Percentiles rank a stretch among this genome's conserved stretches.
Evolutionary conservation across 2,113 vertebrate genomes (phyloP).

Genomic region (Pipa parva): DNA sequence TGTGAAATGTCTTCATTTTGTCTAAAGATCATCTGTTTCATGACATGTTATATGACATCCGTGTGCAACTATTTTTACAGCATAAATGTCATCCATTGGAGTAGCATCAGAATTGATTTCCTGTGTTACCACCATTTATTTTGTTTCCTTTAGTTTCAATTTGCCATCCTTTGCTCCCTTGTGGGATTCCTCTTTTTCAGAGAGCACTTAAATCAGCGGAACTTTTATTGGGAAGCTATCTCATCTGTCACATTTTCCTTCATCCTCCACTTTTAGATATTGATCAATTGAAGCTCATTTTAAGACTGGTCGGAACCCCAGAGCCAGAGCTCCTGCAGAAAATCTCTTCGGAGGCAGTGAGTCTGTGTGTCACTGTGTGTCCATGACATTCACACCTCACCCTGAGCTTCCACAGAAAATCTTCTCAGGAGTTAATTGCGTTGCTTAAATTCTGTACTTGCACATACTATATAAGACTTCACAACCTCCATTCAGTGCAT

Average conservation of each 20-base stretch:
- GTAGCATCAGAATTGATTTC: too few species aligned
- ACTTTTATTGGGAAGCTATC: constrained; percentile 44
- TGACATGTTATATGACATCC: too few species aligned
- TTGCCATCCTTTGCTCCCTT: too few species aligned
- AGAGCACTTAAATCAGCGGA: too few species aligned
- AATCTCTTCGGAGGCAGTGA: constrained; percentile 97
- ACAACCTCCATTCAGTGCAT: not conserved
- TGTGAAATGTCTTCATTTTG: too few species aligned
- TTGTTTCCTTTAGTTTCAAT: too few species aligned
- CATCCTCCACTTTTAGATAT: constrained; percentile 93
- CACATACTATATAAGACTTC: not conserved
- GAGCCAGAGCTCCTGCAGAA: constrained; percentile 95
- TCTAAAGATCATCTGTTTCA: too few species aligned
- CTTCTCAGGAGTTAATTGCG: not conserved
- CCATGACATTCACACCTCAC: constrained; percentile 16
- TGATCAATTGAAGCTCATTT: constrained; percentile 98
- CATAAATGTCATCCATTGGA: too few species aligned
- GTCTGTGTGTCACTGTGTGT: constrained; percentile 58
- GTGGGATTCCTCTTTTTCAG: too few species aligned
- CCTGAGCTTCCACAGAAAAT: not conserved
- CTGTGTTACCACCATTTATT: too few species aligned
- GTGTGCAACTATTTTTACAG: too few species aligned
- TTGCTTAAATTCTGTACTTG: not conserved
- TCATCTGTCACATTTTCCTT: constrained; percentile 90
- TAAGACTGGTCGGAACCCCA: constrained; percentile 93